Evolutionary conservation across 2,797 vertebrate genomes (phyloP).

Genomic region (Pempheris klunzingeri): DNA sequence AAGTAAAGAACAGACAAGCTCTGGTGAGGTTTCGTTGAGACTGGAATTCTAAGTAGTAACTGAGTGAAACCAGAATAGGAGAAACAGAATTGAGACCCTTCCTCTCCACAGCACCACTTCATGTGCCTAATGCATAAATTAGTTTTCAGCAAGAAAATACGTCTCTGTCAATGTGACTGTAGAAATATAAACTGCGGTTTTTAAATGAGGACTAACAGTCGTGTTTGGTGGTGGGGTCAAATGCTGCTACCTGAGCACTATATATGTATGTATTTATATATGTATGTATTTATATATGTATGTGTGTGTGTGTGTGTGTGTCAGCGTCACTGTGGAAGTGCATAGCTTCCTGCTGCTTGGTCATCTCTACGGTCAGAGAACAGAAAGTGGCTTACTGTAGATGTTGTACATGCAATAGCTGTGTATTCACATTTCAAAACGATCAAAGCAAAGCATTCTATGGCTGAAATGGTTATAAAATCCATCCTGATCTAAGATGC

Average conservation of each 20-base stretch:
- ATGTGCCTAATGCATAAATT: slow-evolving; percentile 73
- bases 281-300: no score
- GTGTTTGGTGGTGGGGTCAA: slow-evolving; percentile 62
- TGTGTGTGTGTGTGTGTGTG: slow-evolving; percentile 21
- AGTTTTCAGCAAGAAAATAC: slow-evolving; percentile 78
- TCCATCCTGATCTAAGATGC: slow-evolving; percentile 39
- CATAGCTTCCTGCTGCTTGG: slow-evolving; percentile 58
- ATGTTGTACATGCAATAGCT: slow-evolving; percentile 68
- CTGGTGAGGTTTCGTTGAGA: slow-evolving; percentile 48
- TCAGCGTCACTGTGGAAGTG: slow-evolving; percentile 63
- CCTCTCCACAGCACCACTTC: slow-evolving; percentile 70
- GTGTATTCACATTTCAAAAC: slow-evolving; percentile 61
- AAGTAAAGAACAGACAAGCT: slow-evolving; percentile 78
- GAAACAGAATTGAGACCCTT: slow-evolving; percentile 57
- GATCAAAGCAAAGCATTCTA: slow-evolving; percentile 59
- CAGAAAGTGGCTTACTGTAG: slow-evolving; percentile 54
- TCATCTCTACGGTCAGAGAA: slow-evolving; percentile 24
- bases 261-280: no score
- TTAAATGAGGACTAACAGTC: slow-evolving; percentile 82
- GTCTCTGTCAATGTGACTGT: slow-evolving; percentile 68
- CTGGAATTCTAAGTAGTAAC: slow-evolving; percentile 50
- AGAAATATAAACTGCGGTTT: slow-evolving; percentile 81
- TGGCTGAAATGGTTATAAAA: slow-evolving; percentile 54
- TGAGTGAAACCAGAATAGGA: slow-evolving; percentile 60
- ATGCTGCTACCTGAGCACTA: slow-evolving; percentile 78